A percentile compares a stretch with the other conserved stretches of the same genome.
Evolutionary conservation across 1,140 invertebrate genomes (phyloP).

Genomic region (Cyclargus thomasi): DNA sequence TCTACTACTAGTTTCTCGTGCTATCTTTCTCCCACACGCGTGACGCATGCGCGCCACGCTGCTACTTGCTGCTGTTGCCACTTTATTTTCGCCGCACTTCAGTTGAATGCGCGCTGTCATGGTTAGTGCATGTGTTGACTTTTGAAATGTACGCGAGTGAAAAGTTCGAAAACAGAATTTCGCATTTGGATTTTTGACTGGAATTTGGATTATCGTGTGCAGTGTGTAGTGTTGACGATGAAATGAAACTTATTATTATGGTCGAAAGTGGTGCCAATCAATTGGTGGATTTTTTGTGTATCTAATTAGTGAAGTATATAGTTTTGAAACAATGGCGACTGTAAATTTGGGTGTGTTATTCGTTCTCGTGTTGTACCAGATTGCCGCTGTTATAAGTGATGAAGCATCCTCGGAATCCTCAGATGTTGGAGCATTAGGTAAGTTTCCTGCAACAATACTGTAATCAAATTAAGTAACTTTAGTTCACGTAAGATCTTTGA

Average conservation of each 20-base stretch:
- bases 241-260: constrained; percentile 27
- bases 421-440: constrained; percentile 55
- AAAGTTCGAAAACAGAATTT: not conserved
- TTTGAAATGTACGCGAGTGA: constrained; percentile 10
- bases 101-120: constrained; percentile 12
- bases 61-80: not conserved
- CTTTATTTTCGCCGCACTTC: constrained; percentile 10
- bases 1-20: constrained; percentile 33
- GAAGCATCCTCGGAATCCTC: constrained; percentile 55
- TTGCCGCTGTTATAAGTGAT: constrained; percentile 50
- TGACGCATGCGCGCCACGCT: constrained; percentile 24
- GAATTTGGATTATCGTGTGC: not conserved
- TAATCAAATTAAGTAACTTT: too few relatives aligned
- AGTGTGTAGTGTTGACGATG: not conserved
- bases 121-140: constrained; percentile 23
- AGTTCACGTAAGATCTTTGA: too few relatives aligned
- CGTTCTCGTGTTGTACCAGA: constrained; percentile 56
- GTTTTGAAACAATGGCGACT: constrained; percentile 59
- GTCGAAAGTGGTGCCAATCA: constrained; percentile 34
- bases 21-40: constrained; percentile 39
- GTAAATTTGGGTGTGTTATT: constrained; percentile 65
- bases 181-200: constrained; percentile 1
- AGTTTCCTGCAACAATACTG: constrained; percentile 18
- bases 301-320: constrained; percentile 46
- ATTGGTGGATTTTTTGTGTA: constrained; percentile 50